phyloP scores from a whole-genome alignment of 2,113 vertebrate genomes.

The Eptatretus burgeri region DNA sequence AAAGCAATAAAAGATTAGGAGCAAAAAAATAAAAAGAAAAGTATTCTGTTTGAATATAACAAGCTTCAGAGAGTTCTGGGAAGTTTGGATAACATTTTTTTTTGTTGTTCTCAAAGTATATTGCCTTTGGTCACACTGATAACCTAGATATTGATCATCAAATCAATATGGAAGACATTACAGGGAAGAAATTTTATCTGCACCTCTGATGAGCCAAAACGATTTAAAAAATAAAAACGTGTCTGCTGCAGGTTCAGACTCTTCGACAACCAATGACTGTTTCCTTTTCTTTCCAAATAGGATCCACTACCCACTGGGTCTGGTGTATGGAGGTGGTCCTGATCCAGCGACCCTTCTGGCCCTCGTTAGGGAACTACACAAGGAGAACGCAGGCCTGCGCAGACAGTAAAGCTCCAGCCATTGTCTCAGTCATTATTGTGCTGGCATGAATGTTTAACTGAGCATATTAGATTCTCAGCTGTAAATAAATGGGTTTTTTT shows the following conservation, averaged over 20 bases:
- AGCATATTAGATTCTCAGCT: background rate
- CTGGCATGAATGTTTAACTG: background rate
- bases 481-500: background rate
- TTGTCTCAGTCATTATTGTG: background rate
- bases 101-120: background rate
- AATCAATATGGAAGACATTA: background rate
- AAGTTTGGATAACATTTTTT: too few relatives aligned
- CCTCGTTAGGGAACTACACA: slow-evolving; percentile 31
- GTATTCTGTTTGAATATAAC: too few relatives aligned
- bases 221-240: too few relatives aligned
- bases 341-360: slow-evolving; percentile 40
- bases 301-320: slow-evolving; percentile 63
- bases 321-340: slow-evolving; percentile 41
- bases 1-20: too few relatives aligned
- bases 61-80: too few relatives aligned
- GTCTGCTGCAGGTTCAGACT: background rate
- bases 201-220: background rate
- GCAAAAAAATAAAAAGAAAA: too few relatives aligned
- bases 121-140: background rate
- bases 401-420: slow-evolving; percentile 22
- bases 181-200: background rate
- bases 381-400: slow-evolving; percentile 23
- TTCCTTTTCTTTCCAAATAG: slow-evolving; percentile 15
- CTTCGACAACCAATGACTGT: background rate
- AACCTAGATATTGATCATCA: background rate